A percentile compares a stretch with the other conserved stretches of the same genome.
Evolutionary conservation across 2,797 vertebrate species (phyloP).

Genomic region (Sus cebifrons): DNA sequence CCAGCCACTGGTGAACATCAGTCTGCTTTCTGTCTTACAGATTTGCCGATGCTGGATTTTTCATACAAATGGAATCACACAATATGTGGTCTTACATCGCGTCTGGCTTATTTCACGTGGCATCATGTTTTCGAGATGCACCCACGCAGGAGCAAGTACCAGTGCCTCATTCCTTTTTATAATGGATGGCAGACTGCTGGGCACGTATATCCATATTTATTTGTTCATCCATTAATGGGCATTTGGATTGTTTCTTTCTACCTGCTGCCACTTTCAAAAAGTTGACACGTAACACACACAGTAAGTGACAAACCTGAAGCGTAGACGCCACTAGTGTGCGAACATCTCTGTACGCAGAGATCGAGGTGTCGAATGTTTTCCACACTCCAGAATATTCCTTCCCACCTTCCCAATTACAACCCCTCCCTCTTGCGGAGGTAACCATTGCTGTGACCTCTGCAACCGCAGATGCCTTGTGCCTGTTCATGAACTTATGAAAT

Average conservation of each 20-base stretch:
- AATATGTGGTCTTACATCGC: neutral
- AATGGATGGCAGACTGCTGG: neutral
- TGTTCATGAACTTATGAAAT: neutral
- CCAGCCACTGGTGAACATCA: neutral
- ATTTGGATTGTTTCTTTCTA: neutral
- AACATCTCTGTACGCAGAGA: neutral
- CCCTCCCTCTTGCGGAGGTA: neutral
- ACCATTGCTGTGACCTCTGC: accelerated
- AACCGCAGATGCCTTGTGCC: neutral
- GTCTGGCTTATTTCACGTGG: neutral
- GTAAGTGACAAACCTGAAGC: neutral
- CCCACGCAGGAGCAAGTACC: accelerated
- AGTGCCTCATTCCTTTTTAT: neutral
- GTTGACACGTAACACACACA: neutral
- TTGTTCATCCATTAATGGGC: neutral
- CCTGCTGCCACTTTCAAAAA: neutral
- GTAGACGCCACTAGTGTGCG: neutral
- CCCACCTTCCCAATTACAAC: accelerated
- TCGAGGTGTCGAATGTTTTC: accelerated
- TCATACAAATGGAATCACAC: neutral
- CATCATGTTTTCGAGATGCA: neutral
- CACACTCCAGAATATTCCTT: neutral
- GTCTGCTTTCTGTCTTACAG: neutral
- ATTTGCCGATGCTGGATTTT: neutral
- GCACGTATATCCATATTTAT: neutral